Base-by-base conservation (phyloP, 1,140 invertebrate species). In the Epicauta chinensis region DNA sequence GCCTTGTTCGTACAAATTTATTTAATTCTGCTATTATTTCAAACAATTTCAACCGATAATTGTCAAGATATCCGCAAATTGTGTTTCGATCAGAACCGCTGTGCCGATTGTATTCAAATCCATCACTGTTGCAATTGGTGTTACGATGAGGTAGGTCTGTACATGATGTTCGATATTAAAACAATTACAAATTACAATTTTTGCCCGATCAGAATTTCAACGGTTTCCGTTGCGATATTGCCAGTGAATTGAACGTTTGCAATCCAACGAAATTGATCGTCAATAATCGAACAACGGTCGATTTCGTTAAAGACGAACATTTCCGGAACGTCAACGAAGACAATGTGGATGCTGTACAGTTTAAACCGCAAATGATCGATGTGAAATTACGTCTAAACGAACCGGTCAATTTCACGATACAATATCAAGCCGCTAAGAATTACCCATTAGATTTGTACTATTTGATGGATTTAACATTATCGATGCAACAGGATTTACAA, bases 381-480 rank as follows among this genome's bases (percentile, higher is more conserved):
- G 16, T 60, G 1, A 17, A 37, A 32, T 41, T 62, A 43, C 17
- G 55, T 29, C 39, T 45, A 62, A 60, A 43, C n/a, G 37, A 59
- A 34, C 50, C 66, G 1, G 32, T 63, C 1, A 67, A 55, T 14
- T 53, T 70, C 17, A 58, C 59, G 3, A 52, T 70, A 3, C 49
- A 51, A 2, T 70, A 69, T 31, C 59, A 64, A 55, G 75, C 79
- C 11, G 81, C 81, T 32, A 82, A 75, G 64, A 87, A 93, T 68
- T 94, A 93, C 72, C 92, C 92, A 1, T 76, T 96, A n/a, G 92
- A 96, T 70, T 73, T 96, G 6, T 96, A 96, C 69, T 93, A 91
- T 63, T 70, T 96, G 30, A 92, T 94, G 87, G 92, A 96, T 68
- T 72, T 93, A 9, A 93, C 89, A 4, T 86, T 86, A 74, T 90